phyloP scores from a whole-genome alignment of 1,140 invertebrate genomes.

The Latrodectus geometricus region DNA sequence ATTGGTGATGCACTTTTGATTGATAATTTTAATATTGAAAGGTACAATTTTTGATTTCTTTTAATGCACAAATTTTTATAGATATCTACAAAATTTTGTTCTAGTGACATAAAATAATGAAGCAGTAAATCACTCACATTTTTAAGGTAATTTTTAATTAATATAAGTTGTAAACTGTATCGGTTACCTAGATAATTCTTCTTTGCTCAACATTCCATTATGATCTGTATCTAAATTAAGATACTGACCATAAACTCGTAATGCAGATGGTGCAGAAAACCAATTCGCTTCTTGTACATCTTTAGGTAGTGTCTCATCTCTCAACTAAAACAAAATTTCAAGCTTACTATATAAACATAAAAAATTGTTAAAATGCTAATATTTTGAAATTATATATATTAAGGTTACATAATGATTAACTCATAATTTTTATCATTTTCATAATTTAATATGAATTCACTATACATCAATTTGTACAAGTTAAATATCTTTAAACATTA shows the following conservation, averaged over 20 bases:
- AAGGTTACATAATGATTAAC: too few species aligned
- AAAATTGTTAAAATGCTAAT: too few species aligned
- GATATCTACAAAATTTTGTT: neutral
- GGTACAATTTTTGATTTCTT: slow-evolving; percentile 41
- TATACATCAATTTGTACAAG: too few species aligned
- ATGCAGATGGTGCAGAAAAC: slow-evolving; percentile 92
- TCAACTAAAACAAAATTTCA: slow-evolving; percentile 51
- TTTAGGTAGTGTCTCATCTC: slow-evolving; percentile 86
- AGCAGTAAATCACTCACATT: neutral
- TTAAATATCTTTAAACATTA: too few species aligned
- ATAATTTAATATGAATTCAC: too few species aligned
- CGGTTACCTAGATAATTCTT: slow-evolving; percentile 82
- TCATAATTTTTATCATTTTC: too few species aligned
- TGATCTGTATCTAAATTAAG: slow-evolving; percentile 93
- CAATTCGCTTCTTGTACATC: slow-evolving; percentile 90
- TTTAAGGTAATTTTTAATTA: too few species aligned
- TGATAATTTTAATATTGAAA: too few species aligned
- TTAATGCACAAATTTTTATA: neutral
- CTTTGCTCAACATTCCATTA: slow-evolving; percentile 94
- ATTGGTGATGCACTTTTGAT: too few species aligned
- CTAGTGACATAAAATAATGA: neutral
- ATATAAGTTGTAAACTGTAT: too few species aligned
- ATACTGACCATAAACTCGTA: slow-evolving; percentile 92
- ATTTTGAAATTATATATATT: too few species aligned
- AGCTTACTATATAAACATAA: too few species aligned